Conservation (phyloP, 2,888 invertebrate species). For the Lamellibrachia columna region DNA sequence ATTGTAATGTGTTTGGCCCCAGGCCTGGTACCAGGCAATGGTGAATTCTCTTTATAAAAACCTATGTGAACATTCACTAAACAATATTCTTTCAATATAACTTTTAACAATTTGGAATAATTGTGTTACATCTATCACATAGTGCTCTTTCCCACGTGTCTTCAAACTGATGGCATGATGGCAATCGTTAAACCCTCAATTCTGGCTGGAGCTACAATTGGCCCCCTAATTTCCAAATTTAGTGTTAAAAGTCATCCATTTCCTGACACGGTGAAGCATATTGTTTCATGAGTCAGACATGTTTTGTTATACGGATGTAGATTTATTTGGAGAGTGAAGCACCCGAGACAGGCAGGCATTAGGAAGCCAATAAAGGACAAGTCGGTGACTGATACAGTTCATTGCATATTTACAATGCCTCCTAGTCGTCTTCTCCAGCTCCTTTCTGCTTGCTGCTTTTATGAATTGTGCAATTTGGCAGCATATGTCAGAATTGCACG, state of each 20-base stretch:
- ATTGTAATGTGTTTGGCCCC: no score
- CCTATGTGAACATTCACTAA: no score
- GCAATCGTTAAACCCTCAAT: no score
- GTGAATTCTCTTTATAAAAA: no score
- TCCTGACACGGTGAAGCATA: not conserved
- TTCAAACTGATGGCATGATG: no score
- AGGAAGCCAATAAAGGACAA: not conserved
- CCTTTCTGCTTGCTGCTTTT: conserved; percentile 4
- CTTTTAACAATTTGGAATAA: no score
- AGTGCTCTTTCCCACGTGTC: no score
- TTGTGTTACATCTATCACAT: no score
- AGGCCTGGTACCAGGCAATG: no score
- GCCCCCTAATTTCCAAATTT: not conserved
- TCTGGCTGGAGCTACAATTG: not conserved
- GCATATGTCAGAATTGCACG: conserved; percentile 7
- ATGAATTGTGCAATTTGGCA: conserved; percentile 4
- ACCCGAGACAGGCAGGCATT: not conserved
- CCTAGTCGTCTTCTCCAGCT: not conserved
- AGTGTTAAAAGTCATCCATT: not conserved
- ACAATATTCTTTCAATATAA: no score
- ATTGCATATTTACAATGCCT: not conserved
- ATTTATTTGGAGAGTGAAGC: not conserved
- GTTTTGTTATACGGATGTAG: not conserved
- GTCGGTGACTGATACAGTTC: not conserved
- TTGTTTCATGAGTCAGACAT: not conserved